Evolutionary conservation across 1,140 invertebrate genomes (phyloP).

Genomic region (Drosophila pectinifera): DNA sequence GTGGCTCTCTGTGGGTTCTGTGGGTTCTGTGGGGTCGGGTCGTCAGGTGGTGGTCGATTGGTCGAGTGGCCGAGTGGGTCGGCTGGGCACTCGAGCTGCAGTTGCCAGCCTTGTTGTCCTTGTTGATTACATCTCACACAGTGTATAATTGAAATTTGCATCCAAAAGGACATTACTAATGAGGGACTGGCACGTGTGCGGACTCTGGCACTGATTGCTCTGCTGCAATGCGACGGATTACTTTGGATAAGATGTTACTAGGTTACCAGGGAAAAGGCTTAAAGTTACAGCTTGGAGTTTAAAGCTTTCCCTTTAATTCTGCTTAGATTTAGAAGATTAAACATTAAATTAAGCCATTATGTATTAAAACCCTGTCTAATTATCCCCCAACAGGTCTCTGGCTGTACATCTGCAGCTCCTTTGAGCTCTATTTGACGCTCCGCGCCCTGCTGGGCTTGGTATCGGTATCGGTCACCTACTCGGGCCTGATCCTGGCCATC

Average conservation of each 20-base stretch:
- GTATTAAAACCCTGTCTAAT: too few species aligned
- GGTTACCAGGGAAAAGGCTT: neutral
- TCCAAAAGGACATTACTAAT: constrained; percentile 74
- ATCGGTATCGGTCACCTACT: constrained; percentile 90
- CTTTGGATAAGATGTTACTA: neutral
- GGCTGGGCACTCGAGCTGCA: constrained; percentile 37
- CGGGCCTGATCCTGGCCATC: constrained; percentile 90
- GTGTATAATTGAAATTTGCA: constrained; percentile 76
- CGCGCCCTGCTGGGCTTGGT: constrained; percentile 88
- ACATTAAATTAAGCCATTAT: neutral
- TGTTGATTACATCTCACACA: constrained; percentile 78
- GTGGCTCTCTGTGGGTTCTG: constrained; percentile 22
- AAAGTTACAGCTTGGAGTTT: neutral
- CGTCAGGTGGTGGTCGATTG: constrained; percentile 26
- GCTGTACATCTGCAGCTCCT: constrained; percentile 88
- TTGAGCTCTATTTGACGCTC: constrained; percentile 88
- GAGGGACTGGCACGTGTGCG: constrained; percentile 33
- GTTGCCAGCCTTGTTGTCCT: constrained; percentile 60
- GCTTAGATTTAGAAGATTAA: neutral
- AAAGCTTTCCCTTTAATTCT: neutral
- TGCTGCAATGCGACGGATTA: constrained; percentile 21
- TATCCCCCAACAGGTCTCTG: constrained; percentile 85
- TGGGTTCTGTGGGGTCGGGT: constrained; percentile 3
- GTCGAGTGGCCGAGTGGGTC: constrained; percentile 26
- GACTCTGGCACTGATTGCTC: constrained; percentile 15